A percentile compares a stretch with the other conserved stretches of the same genome.
Evolutionary conservation across 2,888 invertebrate species (phyloP).

Genomic region (Agrotis segetum): DNA sequence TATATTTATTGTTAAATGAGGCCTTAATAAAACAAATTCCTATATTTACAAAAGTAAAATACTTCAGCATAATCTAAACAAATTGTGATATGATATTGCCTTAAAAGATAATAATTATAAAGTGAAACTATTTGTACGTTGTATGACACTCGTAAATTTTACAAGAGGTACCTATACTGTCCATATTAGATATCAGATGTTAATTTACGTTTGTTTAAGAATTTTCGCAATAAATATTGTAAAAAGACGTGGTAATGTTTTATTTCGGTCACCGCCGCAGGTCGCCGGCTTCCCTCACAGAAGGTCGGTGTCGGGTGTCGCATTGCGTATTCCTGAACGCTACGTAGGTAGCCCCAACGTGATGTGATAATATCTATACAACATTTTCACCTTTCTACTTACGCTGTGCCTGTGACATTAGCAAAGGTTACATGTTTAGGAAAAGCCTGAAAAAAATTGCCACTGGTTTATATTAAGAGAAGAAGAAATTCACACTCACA

Average conservation of each 20-base stretch:
- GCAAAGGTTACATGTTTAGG: constrained; percentile 47
- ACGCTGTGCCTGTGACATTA: constrained; percentile 53
- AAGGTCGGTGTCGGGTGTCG: constrained; percentile 40
- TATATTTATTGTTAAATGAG: constrained; percentile 62
- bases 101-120: constrained; percentile 70
- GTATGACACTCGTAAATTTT: constrained; percentile 61
- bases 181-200: constrained; percentile 75
- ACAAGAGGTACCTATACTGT: constrained; percentile 73
- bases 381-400: constrained; percentile 52
- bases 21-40: constrained; percentile 61
- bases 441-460: constrained; percentile 20
- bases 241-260: constrained; percentile 56
- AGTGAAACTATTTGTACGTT: constrained; percentile 51
- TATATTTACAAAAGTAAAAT: constrained; percentile 61
- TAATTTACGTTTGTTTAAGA: constrained; percentile 79
- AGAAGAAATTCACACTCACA: not conserved
- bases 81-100: constrained; percentile 87
- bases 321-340: constrained; percentile 60
- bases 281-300: constrained; percentile 6
- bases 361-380: constrained; percentile 26
- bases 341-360: constrained; percentile 14
- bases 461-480: constrained; percentile 17
- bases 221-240: constrained; percentile 77
- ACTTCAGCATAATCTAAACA: constrained; percentile 63
- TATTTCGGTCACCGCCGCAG: constrained; percentile 22